These are phyloP conservation scores for Clarias pachynema DNA, from an alignment of 2,797 vertebrate species.

Conservation along the genomic window DNA sequence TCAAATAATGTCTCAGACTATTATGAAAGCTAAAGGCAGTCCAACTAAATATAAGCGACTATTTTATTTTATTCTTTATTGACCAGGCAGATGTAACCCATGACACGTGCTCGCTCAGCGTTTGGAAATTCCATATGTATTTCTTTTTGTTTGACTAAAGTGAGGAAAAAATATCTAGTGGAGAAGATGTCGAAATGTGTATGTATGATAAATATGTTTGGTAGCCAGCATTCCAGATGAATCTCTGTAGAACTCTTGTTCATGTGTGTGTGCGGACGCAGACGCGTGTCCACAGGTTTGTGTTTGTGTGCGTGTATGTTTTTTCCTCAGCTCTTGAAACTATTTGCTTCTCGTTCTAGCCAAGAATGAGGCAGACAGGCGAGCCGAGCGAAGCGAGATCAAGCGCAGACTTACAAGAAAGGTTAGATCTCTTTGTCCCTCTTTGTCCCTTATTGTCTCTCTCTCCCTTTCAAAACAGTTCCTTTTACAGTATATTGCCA, in stretches of 20 bases:
- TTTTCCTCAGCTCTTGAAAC: conserved; percentile 49
- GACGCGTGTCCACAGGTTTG: too few relatives aligned
- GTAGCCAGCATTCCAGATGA: neutral
- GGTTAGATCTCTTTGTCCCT: conserved; percentile 71
- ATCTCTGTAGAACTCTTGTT: neutral
- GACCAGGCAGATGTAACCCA: too few relatives aligned
- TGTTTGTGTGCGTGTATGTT: neutral
- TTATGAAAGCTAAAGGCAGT: too few relatives aligned
- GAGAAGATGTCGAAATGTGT: too few relatives aligned
- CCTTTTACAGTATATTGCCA: neutral
- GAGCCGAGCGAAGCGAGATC: conserved; percentile 90
- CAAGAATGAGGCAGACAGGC: conserved; percentile 89
- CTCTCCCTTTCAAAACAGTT: too few relatives aligned
- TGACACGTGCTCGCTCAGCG: neutral
- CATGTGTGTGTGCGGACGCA: neutral
- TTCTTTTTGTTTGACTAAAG: neutral
- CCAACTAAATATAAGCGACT: too few relatives aligned
- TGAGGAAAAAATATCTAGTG: too few relatives aligned
- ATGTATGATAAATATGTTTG: neutral
- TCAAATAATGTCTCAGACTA: too few relatives aligned
- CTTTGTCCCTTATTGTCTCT: too few relatives aligned
- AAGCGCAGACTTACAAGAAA: conserved; percentile 96
- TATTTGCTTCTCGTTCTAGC: conserved; percentile 71
- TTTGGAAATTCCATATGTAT: neutral
- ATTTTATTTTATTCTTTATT: too few relatives aligned